Evolutionary conservation across 2,113 vertebrate species (phyloP).

Genomic region (Ginglymostoma cirratum): DNA sequence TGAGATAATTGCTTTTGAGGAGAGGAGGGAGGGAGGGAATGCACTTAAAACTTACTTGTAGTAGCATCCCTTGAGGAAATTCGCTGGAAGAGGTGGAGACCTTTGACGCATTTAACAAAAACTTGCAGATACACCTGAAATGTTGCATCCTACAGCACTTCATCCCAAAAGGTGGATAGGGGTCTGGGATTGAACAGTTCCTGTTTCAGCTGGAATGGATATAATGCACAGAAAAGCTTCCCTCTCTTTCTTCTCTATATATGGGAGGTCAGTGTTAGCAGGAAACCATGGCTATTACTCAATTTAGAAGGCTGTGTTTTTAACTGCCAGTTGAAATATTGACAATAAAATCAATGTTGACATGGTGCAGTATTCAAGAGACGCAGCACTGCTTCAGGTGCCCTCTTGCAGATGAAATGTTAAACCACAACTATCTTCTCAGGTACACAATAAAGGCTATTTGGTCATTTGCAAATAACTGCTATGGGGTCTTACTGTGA

Average conservation of each 20-base stretch:
- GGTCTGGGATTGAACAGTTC: too few species aligned
- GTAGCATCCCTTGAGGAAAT: too few species aligned
- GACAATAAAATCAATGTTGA: neutral
- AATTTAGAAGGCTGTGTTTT: neutral
- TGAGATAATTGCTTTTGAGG: too few species aligned
- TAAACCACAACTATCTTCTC: neutral
- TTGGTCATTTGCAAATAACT: neutral
- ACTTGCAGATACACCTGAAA: too few species aligned
- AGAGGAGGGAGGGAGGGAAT: too few species aligned
- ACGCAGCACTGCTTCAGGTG: neutral
- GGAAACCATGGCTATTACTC: neutral
- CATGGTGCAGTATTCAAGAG: neutral
- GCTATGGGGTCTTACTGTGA: neutral
- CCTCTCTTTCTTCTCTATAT: neutral
- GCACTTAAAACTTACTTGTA: too few species aligned
- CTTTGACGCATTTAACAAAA: too few species aligned
- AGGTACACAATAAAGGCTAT: neutral
- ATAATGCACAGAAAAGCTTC: neutral
- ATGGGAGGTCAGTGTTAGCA: neutral
- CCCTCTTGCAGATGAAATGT: neutral
- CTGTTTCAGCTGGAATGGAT: too few species aligned
- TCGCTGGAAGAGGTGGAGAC: too few species aligned
- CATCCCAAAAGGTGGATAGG: too few species aligned
- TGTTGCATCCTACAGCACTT: too few species aligned
- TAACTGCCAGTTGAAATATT: neutral